phyloP scores from a whole-genome alignment of 2,888 invertebrate species.

The Halictus quadricinctus region DNA sequence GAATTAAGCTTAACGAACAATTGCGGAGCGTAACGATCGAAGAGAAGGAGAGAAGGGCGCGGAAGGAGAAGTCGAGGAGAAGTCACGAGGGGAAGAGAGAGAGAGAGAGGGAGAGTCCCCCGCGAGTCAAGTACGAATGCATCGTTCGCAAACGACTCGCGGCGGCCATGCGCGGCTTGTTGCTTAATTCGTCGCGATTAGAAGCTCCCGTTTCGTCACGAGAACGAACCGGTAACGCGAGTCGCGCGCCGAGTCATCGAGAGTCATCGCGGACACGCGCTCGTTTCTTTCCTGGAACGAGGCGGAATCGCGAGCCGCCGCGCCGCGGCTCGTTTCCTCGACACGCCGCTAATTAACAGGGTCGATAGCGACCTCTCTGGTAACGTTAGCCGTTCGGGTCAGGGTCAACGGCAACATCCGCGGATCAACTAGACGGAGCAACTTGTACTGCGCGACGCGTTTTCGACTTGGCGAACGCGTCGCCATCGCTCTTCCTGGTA shows the following conservation, averaged over 20 bases:
- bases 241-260: constrained; percentile 21
- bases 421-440: constrained; percentile 22
- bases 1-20: constrained; percentile 75
- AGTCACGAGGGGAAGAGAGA: neutral
- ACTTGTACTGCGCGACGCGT: neutral
- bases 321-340: neutral
- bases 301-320: neutral
- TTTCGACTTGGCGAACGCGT: neutral
- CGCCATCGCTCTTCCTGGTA: neutral
- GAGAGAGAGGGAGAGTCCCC: neutral
- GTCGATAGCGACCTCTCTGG: constrained; percentile 39
- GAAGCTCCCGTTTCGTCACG: constrained; percentile 47
- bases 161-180: constrained; percentile 59
- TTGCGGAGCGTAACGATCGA: constrained; percentile 60
- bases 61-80: neutral
- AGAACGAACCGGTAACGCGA: constrained; percentile 32
- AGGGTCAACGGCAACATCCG: constrained; percentile 40
- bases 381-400: constrained; percentile 31
- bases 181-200: constrained; percentile 64
- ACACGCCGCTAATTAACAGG: constrained; percentile 45
- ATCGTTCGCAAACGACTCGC: constrained; percentile 54
- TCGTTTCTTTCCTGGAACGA: constrained; percentile 6
- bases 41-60: constrained; percentile 7
- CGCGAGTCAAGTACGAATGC: constrained; percentile 13
- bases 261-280: neutral